Base-by-base conservation (phyloP, 2,113 vertebrate species). In the Sula dactylatra region DNA sequence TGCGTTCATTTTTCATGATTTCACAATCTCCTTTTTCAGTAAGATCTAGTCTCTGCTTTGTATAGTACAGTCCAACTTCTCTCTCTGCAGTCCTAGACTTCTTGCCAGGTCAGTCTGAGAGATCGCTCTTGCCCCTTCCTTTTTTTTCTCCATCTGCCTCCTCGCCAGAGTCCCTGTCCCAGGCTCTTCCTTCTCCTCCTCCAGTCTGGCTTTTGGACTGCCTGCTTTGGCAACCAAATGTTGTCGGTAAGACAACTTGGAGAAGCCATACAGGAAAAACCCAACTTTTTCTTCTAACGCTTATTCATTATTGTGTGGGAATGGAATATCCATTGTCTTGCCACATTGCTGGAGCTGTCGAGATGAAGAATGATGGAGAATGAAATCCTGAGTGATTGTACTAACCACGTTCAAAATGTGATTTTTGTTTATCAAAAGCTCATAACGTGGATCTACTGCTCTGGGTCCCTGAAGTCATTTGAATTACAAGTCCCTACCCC, bases 291-390 rank as follows among this genome's bases (percentile, higher is more conserved):
- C 59, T 92, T 77, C 69, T 88, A 85, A 24, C 0, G 1, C 36
- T 2, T 49, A 61, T 58, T 88, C 65, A 45, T 90, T 79, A 56
- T 59, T 79, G 70, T 85, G 40, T 80, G 74, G 82, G 54, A 95
- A 69, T 54, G 87, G 58, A 96, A 79, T 73, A 65, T 12, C 10
- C 27, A 31, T 89, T 90, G 52, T 91, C 61, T 95, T 82, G 38
- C 84, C 58, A 65, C 59, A 58, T 82, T 87, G 58, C 82, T 88
- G 87, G 80, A 86, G 55, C 84, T 96, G 93, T 96, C 93, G 61
- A 91, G 54, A 82, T 93, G 84, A 96, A 93, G 62, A 54, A 94
- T 54, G 87, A 69, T 77, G 1, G 8, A 55, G 86, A 86, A 17
- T 47, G 31, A 71, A 86, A 71, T 86, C 61, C n/a, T 71, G 64